Percentiles rank a stretch among this genome's conserved stretches.
These are phyloP conservation scores for Strigops habroptila DNA, from an alignment of 2,113 vertebrate genomes.

Conservation along the genomic window DNA sequence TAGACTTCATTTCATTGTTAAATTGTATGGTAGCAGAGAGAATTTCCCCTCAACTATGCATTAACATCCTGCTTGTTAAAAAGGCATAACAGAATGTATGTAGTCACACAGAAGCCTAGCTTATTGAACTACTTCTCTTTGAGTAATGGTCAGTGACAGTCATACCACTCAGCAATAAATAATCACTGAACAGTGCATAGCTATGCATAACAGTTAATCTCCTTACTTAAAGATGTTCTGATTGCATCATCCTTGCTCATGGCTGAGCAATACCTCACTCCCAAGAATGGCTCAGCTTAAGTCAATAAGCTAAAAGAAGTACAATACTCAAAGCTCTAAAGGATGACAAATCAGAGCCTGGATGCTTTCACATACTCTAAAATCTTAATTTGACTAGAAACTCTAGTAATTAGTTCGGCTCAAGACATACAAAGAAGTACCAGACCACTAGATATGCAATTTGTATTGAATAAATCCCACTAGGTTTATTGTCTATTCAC, in stretches of 20 bases:
- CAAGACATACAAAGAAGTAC: background rate
- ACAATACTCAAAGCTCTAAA: background rate
- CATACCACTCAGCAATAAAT: background rate
- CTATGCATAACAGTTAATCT: background rate
- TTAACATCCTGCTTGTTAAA: constrained; percentile 6
- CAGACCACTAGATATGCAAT: background rate
- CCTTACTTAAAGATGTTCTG: background rate
- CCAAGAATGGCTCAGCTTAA: background rate
- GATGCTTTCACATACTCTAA: background rate
- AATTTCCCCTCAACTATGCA: background rate
- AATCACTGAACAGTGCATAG: background rate
- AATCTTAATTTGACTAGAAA: background rate
- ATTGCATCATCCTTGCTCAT: background rate
- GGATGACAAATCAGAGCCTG: background rate
- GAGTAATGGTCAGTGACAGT: background rate
- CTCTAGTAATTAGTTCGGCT: background rate
- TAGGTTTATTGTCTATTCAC: background rate
- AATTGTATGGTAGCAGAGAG: background rate
- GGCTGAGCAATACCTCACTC: background rate
- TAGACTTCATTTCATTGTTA: background rate
- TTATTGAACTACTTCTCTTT: background rate
- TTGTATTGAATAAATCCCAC: background rate
- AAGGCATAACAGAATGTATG: background rate
- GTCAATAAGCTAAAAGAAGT: background rate
- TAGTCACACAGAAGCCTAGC: background rate